Evolutionary conservation across 2,888 invertebrate genomes (phyloP).

Genomic region (Xestia rhomboidea): DNA sequence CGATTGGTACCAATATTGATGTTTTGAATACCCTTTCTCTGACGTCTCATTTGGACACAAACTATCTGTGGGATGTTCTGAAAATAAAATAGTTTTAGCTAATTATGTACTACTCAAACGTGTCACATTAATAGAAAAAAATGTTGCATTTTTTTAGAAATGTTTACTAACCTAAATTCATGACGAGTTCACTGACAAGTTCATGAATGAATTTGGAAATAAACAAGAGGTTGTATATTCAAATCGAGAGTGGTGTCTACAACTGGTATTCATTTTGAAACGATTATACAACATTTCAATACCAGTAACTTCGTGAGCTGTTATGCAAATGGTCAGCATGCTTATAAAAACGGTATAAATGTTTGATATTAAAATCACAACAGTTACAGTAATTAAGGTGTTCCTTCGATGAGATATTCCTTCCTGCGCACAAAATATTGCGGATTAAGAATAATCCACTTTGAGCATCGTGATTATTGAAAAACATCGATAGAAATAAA

Average conservation of each 20-base stretch:
- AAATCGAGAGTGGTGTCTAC: conserved; percentile 65
- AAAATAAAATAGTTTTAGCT: conserved; percentile 20
- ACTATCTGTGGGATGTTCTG: neutral
- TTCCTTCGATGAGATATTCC: conserved; percentile 62
- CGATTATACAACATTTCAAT: conserved; percentile 72
- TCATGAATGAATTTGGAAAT: conserved; percentile 72
- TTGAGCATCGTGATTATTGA: neutral
- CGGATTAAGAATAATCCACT: neutral
- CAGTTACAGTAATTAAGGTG: conserved; percentile 62
- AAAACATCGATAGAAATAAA: neutral
- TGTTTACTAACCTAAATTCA: conserved; percentile 32
- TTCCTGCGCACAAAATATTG: neutral
- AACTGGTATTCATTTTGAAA: conserved; percentile 68
- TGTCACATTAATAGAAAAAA: conserved; percentile 42
- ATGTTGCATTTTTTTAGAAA: conserved; percentile 23
- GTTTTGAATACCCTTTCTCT: neutral
- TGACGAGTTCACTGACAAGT: conserved; percentile 64
- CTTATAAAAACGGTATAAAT: conserved; percentile 73
- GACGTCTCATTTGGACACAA: neutral
- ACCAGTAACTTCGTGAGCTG: conserved; percentile 69
- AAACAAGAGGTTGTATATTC: conserved; percentile 69
- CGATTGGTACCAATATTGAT: neutral
- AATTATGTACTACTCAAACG: conserved; percentile 19
- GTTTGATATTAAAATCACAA: conserved; percentile 63
- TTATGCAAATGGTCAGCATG: conserved; percentile 77